Conservation (phyloP, 2,888 invertebrate genomes). For the Dendrolimus houi region DNA sequence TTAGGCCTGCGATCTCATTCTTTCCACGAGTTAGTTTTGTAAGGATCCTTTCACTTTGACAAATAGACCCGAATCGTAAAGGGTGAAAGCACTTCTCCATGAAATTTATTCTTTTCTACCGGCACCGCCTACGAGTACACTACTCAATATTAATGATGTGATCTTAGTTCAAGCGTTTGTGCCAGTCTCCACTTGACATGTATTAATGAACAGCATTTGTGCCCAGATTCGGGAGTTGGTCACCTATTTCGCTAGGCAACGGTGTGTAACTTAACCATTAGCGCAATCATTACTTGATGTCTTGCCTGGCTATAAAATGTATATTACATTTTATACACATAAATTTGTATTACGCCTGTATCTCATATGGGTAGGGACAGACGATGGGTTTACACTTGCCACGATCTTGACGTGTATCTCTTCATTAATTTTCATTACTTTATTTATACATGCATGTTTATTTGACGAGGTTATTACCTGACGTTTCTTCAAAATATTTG, state of each 20-base stretch:
- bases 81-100: slow-evolving; percentile 65
- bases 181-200: slow-evolving; percentile 56
- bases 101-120: slow-evolving; percentile 57
- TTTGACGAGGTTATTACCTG: too few relatives aligned
- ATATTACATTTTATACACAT: too few relatives aligned
- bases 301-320: not conserved
- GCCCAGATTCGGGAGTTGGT: slow-evolving; percentile 48
- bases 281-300: not conserved
- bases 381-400: too few relatives aligned
- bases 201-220: slow-evolving; percentile 66
- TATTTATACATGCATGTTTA: too few relatives aligned
- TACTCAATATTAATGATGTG: slow-evolving; percentile 73
- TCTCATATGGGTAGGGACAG: too few relatives aligned
- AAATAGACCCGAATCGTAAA: slow-evolving; percentile 62
- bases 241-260: slow-evolving; percentile 30
- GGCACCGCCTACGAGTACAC: slow-evolving; percentile 56
- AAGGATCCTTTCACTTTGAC: slow-evolving; percentile 41
- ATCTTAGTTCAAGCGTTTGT: slow-evolving; percentile 67
- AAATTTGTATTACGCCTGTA: too few relatives aligned
- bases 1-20: slow-evolving; percentile 23
- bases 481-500: too few relatives aligned
- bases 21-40: slow-evolving; percentile 35
- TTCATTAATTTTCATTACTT: too few relatives aligned
- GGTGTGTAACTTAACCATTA: slow-evolving; percentile 14
- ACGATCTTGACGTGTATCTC: too few relatives aligned